Conservation (phyloP, 1,140 invertebrate genomes). For the Aphaenogaster floridana region DNA sequence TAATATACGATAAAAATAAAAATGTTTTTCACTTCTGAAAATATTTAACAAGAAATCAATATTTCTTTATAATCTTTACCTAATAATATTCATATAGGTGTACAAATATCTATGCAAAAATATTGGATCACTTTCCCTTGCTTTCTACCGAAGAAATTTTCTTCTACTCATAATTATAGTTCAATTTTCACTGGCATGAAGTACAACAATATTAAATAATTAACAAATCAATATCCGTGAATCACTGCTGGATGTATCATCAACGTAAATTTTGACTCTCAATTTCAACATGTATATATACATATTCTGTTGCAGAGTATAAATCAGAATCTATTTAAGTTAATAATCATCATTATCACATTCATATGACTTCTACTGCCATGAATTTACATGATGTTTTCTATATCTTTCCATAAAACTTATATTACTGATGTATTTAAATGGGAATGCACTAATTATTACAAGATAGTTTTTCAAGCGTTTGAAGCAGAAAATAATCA, state of each 20-base stretch:
- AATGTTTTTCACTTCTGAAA: constrained; percentile 10
- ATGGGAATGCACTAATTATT: constrained; percentile 38
- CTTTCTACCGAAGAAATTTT: constrained; percentile 13
- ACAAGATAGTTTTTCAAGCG: constrained; percentile 48
- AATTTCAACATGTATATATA: constrained; percentile 46
- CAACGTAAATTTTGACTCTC: constrained; percentile 18
- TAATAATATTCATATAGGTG: not conserved
- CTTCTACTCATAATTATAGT: not conserved
- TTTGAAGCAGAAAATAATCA: constrained; percentile 53
- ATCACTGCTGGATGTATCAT: constrained; percentile 5
- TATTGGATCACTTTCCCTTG: not conserved
- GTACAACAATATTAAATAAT: constrained; percentile 29
- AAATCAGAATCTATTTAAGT: constrained; percentile 40
- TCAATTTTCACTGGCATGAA: constrained; percentile 6
- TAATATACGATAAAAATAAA: not conserved
- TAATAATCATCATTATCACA: constrained; percentile 38
- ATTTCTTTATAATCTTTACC: not conserved
- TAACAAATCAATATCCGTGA: constrained; percentile 20
- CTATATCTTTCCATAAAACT: constrained; percentile 48
- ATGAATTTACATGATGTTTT: constrained; percentile 41
- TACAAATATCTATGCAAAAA: constrained; percentile 6
- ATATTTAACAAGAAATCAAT: constrained; percentile 30
- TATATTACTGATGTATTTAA: constrained; percentile 65
- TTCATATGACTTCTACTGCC: constrained; percentile 50
- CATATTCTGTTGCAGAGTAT: constrained; percentile 8